Base-by-base conservation (phyloP, 2,113 vertebrate genomes). In the Hemichromis elongatus region DNA sequence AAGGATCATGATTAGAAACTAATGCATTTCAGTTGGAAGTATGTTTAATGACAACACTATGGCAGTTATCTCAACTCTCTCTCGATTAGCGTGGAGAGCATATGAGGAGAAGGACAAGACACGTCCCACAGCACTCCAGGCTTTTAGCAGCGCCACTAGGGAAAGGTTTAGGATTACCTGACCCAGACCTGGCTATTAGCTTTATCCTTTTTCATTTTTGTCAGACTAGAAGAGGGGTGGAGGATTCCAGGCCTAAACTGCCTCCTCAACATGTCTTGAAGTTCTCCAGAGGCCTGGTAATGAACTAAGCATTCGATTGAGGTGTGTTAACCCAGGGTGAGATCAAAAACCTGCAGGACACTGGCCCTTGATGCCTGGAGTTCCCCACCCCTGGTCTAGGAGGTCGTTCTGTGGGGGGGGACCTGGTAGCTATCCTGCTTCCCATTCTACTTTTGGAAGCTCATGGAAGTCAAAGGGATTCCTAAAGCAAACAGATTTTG, bases 321-420 rank as follows among this genome's bases (percentile, higher is more conserved):
- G 9, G 35, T 37, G 35, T 37, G 35, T 37, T 10, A 9, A 37
- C 35, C 35, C 9, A 61, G 57, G 28, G 28, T 61, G 57, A 61
- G 3, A 61, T 33, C 1, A 33, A 61, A 33, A 61, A 33, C 57
- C 57, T 33, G 57, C 28, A 61, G 56, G 56, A 59, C 28, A 3
- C 56, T 0, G 3, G 9, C 3, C 2, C 10, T 6, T 11, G 28
- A 61, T 1, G 28, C 16, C 57, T 33, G 28, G 57, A 28, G 13
- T 57, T 57, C 7, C 24, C 13, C 24, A 9, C 24, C 24, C 55
- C 24, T 28, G 55, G 0, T 0, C 1, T 3, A 24, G 0, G 35
- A 66, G 35, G 16, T 14, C 4, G 1, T 21, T 66, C 33, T 19
- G 16, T 33, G 26, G 21, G 54, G 21, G 11, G 21, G 21, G 13